Conservation (phyloP, 2,113 vertebrate genomes). For the Sarotherodon lohbergeri region DNA sequence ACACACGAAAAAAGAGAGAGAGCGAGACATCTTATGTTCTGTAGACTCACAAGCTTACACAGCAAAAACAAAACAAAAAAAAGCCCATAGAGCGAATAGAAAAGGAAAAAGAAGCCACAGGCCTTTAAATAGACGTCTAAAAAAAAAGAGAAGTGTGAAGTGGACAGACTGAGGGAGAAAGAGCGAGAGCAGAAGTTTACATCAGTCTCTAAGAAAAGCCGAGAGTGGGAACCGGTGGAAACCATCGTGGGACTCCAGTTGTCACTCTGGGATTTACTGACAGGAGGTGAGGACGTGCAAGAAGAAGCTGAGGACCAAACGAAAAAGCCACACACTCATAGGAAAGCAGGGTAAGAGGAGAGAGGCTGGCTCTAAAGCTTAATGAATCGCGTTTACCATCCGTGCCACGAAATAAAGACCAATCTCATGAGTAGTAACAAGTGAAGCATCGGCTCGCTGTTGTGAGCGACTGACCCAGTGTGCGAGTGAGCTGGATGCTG, state of each 20-base stretch:
- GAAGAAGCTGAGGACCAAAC: not conserved
- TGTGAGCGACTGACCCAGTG: not conserved
- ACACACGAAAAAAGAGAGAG: not conserved
- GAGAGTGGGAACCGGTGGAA: not conserved
- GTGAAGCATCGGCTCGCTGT: not conserved
- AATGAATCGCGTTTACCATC: not conserved
- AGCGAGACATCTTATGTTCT: not conserved
- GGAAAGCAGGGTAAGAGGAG: constrained; percentile 30
- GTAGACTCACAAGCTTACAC: not conserved
- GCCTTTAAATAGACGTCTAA: constrained; percentile 51
- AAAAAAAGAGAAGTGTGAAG: constrained; percentile 53
- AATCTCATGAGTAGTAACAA: not conserved
- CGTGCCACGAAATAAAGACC: not conserved
- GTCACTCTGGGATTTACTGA: constrained; percentile 15
- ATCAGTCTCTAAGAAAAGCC: not conserved
- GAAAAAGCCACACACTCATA: not conserved
- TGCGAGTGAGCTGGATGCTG: not conserved
- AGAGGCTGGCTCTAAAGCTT: not conserved
- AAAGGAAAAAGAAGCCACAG: not conserved
- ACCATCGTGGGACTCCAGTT: not conserved
- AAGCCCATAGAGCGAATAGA: not conserved
- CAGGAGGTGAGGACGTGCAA: not conserved
- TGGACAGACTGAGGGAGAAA: constrained; percentile 13
- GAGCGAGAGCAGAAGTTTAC: constrained; percentile 33
- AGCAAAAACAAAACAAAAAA: not conserved